Evolutionary conservation across 2,113 vertebrate genomes (phyloP), one percentile per base, ranked within the genome.

Genomic region (Spheniscus mendiculus): DNA sequence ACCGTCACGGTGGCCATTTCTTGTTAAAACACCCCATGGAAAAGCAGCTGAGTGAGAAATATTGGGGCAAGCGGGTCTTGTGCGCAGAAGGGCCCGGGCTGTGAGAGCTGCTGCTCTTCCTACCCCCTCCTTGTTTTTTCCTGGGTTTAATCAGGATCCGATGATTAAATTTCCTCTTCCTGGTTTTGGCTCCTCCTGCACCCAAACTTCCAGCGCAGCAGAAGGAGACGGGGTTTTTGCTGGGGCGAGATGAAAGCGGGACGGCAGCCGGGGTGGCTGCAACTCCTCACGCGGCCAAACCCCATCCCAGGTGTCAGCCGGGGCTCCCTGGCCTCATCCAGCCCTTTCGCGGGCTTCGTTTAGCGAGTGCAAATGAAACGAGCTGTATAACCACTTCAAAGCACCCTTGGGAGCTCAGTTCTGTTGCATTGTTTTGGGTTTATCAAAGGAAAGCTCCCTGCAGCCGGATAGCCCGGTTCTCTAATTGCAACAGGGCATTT

Each of bases 141-240:
- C 92, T 94, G 92, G 78, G 12, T 88, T 90, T 94, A 93, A 83
- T 90, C 38, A 2, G 53, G 78, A 88, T 53, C 52, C 8, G 19
- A 42, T 95, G 92, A 96, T 95, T 96, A 94, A 82, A 93, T 94
- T 97, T 97, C 96, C 94, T 96, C 65, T 95, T 96, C 93, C 97
- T 72, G 74, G 40, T 8, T 27, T 27, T 72, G 73, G 69, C 81
- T 96, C 77, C 91, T 97, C 91, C 91, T 61, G 91, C 1, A 0
- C 72, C 59, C 73, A 50, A 25, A 30, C 62, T 65, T 58, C 49
- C 86, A 53, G 72, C 0, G 0, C 5, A 0, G 14, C 77, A 76
- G 47, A 36, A 50, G 45, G 67, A 49, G 83, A 47, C 0, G 0
- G 40, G 19, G 15, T 32, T 93, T 27, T 52, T 5, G 2, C n/a